Evolutionary conservation across 2,797 vertebrate species (phyloP).

Genomic region (Clamator glandarius): DNA sequence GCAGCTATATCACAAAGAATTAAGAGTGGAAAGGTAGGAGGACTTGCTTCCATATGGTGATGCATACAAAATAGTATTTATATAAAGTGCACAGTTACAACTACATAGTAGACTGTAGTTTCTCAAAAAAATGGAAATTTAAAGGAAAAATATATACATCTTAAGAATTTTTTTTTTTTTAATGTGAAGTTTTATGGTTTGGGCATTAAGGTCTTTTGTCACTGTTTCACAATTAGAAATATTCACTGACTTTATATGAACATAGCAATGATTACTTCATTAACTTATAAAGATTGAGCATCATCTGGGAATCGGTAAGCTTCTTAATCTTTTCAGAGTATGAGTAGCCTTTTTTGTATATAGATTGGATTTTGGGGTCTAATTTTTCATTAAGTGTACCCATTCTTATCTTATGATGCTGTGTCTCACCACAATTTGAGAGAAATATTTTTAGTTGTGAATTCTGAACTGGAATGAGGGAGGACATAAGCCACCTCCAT

Average conservation of each 20-base stretch:
- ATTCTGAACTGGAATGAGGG: background rate
- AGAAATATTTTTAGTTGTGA: background rate
- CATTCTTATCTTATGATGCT: background rate
- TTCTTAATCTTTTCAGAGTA: background rate
- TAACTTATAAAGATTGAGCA: background rate
- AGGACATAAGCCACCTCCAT: background rate
- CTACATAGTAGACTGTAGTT: background rate
- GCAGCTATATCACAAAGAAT: constrained; percentile 87
- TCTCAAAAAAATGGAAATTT: background rate
- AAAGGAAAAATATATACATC: background rate
- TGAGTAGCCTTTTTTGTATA: background rate
- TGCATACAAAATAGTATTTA: constrained; percentile 48
- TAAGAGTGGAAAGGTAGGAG: constrained; percentile 88
- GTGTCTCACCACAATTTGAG: background rate
- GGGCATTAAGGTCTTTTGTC: background rate
- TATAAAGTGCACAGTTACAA: background rate
- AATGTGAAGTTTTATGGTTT: background rate
- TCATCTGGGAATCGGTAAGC: background rate
- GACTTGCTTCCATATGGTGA: constrained; percentile 62
- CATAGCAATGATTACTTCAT: background rate
- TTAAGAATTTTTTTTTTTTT: background rate
- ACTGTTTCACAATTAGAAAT: background rate
- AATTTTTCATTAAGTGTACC: background rate
- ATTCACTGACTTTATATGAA: background rate
- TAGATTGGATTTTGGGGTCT: background rate